phyloP scores from a whole-genome alignment of 1,140 invertebrate species.

The Aphaenogaster floridana region DNA sequence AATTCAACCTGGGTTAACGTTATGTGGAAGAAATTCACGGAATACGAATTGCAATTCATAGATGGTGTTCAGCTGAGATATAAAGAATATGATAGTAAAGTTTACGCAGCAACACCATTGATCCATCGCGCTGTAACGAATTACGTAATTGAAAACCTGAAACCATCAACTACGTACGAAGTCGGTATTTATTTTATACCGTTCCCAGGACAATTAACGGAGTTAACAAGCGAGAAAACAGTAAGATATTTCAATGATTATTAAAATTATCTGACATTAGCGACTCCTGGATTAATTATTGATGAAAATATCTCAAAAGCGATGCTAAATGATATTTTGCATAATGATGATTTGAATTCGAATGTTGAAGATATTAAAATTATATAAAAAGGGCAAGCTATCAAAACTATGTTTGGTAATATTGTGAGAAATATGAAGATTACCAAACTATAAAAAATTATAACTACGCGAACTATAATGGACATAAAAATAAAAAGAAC shows the following conservation, averaged over 20 bases:
- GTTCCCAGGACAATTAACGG: constrained; percentile 91
- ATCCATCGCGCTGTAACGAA: constrained; percentile 92
- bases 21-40: constrained; percentile 93
- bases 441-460: constrained; percentile 16
- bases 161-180: constrained; percentile 91
- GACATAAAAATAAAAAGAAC: neutral
- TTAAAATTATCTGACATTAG: neutral
- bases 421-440: constrained; percentile 21
- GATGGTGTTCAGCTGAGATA: constrained; percentile 92
- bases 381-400: neutral
- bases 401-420: neutral
- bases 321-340: neutral
- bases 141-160: constrained; percentile 91
- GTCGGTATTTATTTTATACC: constrained; percentile 93
- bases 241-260: constrained; percentile 80
- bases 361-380: constrained; percentile 1
- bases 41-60: constrained; percentile 92
- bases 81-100: constrained; percentile 90
- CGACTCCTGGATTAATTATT: neutral
- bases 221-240: constrained; percentile 90
- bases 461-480: too few relatives aligned
- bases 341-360: constrained; percentile 67
- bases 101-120: constrained; percentile 91
- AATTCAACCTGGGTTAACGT: constrained; percentile 93
- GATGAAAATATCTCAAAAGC: neutral